A percentile compares a stretch with the other conserved stretches of the same genome.
These are phyloP conservation scores for Psephotus haematonotus DNA, from an alignment of 2,113 vertebrate species.

Conservation along the genomic window DNA sequence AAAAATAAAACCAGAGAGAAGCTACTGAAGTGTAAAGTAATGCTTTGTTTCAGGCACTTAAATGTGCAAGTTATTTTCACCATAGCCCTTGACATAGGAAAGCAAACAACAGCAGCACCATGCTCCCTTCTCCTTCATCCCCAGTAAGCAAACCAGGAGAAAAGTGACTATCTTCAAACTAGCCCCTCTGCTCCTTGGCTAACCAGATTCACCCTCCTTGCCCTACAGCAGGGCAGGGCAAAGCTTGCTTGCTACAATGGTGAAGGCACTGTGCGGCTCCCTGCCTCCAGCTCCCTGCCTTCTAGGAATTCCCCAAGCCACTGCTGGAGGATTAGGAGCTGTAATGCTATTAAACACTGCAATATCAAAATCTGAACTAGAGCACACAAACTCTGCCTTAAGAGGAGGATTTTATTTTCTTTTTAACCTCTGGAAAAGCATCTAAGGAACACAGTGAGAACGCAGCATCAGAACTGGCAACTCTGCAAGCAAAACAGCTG, in stretches of 20 bases:
- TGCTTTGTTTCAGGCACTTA: neutral
- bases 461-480: neutral
- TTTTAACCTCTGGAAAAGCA: neutral
- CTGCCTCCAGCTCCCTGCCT: neutral
- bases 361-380: neutral
- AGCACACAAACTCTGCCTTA: neutral
- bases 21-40: neutral
- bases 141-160: neutral
- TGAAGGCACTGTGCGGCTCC: rapidly evolving
- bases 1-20: constrained; percentile 14
- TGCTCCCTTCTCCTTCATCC: neutral
- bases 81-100: neutral
- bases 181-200: neutral
- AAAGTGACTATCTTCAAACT: neutral
- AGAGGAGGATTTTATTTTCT: neutral
- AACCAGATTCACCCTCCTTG: rapidly evolving
- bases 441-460: neutral
- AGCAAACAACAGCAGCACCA: neutral
- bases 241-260: neutral
- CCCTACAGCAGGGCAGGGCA: neutral
- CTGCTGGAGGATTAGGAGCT: neutral
- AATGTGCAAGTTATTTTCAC: neutral
- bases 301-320: constrained; percentile 57
- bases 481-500: neutral
- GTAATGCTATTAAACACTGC: constrained; percentile 33